Evolutionary conservation across 2,888 invertebrate species (phyloP).

Genomic region (Crepidodera aurea): DNA sequence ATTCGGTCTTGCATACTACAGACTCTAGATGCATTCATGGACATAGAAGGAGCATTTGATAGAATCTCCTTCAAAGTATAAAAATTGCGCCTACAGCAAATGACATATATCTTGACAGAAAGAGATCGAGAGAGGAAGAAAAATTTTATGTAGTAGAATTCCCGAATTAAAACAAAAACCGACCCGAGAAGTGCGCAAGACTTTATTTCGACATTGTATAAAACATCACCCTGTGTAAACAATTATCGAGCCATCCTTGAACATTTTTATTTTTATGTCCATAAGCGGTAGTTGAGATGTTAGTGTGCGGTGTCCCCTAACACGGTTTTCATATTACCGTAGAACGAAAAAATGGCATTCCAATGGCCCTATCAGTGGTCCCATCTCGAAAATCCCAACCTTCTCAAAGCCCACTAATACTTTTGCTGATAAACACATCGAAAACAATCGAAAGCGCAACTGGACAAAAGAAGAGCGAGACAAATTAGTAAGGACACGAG

Average conservation of each 20-base stretch:
- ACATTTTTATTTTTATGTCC: constrained; percentile 34
- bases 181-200: too few relatives aligned
- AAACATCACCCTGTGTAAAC: constrained; percentile 17
- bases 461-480: constrained; percentile 57
- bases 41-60: too few relatives aligned
- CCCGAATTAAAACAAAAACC: too few relatives aligned
- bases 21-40: too few relatives aligned
- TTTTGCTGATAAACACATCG: constrained; percentile 59
- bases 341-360: constrained; percentile 57
- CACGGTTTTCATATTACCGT: constrained; percentile 50
- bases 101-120: too few relatives aligned
- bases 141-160: too few relatives aligned
- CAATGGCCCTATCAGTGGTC: constrained; percentile 49
- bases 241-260: constrained; percentile 27
- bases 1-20: too few relatives aligned
- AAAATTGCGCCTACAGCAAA: too few relatives aligned
- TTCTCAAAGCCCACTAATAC: constrained; percentile 55
- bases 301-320: constrained; percentile 46
- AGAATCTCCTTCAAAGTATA: too few relatives aligned
- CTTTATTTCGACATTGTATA: too few relatives aligned
- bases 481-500: constrained; percentile 60
- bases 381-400: constrained; percentile 56
- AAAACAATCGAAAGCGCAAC: constrained; percentile 57
- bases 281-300: constrained; percentile 45
- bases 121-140: too few relatives aligned